These are phyloP conservation scores for Thunnus maccoyii DNA, from an alignment of 2,113 vertebrate species.

Conservation along the genomic window DNA sequence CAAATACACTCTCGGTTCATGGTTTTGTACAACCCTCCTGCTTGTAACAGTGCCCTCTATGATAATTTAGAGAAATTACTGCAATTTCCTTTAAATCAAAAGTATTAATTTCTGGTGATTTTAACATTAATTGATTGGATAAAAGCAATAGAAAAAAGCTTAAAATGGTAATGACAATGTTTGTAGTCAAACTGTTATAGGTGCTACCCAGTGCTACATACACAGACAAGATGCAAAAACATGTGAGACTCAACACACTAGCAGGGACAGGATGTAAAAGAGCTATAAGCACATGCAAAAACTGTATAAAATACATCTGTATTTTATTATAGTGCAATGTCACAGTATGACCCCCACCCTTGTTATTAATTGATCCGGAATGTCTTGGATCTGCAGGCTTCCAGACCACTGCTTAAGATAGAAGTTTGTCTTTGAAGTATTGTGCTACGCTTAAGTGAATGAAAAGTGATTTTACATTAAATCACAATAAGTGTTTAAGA, in stretches of 20 bases:
- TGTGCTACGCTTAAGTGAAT: conserved; percentile 47
- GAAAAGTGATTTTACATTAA: conserved; percentile 17
- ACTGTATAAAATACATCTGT: conserved; percentile 1
- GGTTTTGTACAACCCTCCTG: no score
- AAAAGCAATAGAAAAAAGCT: no score
- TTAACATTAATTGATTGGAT: no score
- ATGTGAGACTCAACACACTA: background rate
- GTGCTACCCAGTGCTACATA: no score
- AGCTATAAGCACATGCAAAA: conserved; percentile 8
- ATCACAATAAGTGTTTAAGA: background rate
- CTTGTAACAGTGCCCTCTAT: no score
- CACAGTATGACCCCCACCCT: conserved; percentile 64
- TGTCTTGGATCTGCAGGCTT: conserved; percentile 60
- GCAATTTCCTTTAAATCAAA: no score
- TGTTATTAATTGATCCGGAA: conserved; percentile 79
- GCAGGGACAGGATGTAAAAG: background rate
- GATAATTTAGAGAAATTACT: no score
- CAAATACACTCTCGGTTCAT: no score
- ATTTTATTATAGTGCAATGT: conserved; percentile 51
- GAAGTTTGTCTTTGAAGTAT: conserved; percentile 14
- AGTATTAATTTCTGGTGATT: no score
- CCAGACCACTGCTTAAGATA: conserved; percentile 52
- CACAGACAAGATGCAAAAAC: no score
- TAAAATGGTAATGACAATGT: no score
- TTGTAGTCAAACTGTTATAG: no score